Percentiles rank a stretch among this genome's conserved stretches.
phyloP scores from a whole-genome alignment of 2,888 invertebrate species.

The Leptura quadrifasciata region DNA sequence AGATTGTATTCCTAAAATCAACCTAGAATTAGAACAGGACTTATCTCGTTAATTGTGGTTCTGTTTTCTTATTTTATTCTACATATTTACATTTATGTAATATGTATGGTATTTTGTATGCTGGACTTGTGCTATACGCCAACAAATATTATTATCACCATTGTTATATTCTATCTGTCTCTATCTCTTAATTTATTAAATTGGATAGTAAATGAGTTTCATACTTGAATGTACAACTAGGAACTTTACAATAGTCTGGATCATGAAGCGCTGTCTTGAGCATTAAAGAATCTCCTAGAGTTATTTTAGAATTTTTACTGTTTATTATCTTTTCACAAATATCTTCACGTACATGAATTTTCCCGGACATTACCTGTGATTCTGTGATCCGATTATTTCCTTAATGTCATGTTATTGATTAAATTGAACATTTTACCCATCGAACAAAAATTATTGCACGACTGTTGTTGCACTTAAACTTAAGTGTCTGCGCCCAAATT shows the following conservation, averaged over 20 bases:
- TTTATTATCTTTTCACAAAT: constrained; percentile 24
- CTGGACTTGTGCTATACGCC: no score
- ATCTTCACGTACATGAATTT: constrained; percentile 52
- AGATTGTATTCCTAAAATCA: no score
- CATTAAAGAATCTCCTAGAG: background rate
- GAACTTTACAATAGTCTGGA: background rate
- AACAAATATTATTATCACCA: no score
- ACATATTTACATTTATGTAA: no score
- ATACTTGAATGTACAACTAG: background rate
- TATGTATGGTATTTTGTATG: no score
- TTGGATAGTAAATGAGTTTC: no score
- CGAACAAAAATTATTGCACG: constrained; percentile 20
- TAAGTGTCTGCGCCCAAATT: constrained; percentile 29
- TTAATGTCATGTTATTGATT: constrained; percentile 17
- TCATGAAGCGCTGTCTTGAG: background rate
- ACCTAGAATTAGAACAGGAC: no score
- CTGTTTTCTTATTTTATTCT: no score
- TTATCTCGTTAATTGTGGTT: no score
- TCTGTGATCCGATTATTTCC: constrained; percentile 42
- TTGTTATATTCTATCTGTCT: no score
- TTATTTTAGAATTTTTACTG: background rate
- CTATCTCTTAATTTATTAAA: no score
- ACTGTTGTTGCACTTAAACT: constrained; percentile 23
- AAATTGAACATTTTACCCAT: constrained; percentile 14
- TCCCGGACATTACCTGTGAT: constrained; percentile 47